These are phyloP conservation scores for Bufo bufo DNA, from an alignment of 2,113 vertebrate species.

Conservation along the genomic window DNA sequence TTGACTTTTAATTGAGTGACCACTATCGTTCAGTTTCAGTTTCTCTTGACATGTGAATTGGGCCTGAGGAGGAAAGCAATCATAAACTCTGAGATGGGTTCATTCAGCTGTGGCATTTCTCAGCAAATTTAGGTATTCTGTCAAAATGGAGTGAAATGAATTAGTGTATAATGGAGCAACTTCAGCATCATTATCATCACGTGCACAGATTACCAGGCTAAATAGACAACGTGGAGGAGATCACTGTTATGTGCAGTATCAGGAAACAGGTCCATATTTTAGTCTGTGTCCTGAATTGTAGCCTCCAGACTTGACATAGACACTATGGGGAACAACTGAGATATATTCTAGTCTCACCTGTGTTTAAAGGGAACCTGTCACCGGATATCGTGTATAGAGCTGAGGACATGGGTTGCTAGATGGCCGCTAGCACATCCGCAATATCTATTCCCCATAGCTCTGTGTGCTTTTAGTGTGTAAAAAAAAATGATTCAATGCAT, in stretches of 20 bases:
- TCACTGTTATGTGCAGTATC: slow-evolving; percentile 18
- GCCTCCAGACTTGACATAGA: no score
- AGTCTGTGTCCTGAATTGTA: no score
- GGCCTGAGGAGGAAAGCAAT: slow-evolving; percentile 60
- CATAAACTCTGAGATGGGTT: slow-evolving; percentile 59
- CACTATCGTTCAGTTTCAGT: slow-evolving; percentile 24
- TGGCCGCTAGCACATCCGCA: no score
- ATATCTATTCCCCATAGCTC: no score
- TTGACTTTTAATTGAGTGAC: slow-evolving; percentile 61
- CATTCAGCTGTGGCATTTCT: slow-evolving; percentile 62
- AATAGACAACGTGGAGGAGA: slow-evolving; percentile 33
- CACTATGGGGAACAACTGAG: no score
- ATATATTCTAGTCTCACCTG: no score
- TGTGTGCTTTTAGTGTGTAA: no score
- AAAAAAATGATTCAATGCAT: no score
- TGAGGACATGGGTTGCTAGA: no score
- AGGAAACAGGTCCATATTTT: no score
- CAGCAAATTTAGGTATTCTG: slow-evolving; percentile 65
- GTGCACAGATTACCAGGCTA: slow-evolving; percentile 51
- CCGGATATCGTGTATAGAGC: no score
- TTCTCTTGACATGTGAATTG: slow-evolving; percentile 51
- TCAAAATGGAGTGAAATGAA: slow-evolving; percentile 67
- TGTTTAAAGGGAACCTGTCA: no score
- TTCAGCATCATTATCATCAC: slow-evolving; percentile 59
- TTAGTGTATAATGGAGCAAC: slow-evolving; percentile 60